A percentile compares a stretch with the other conserved stretches of the same genome.
These are phyloP conservation scores for Corydoras sp. DNA, from an alignment of 2,113 vertebrate genomes.

Conservation along the genomic window DNA sequence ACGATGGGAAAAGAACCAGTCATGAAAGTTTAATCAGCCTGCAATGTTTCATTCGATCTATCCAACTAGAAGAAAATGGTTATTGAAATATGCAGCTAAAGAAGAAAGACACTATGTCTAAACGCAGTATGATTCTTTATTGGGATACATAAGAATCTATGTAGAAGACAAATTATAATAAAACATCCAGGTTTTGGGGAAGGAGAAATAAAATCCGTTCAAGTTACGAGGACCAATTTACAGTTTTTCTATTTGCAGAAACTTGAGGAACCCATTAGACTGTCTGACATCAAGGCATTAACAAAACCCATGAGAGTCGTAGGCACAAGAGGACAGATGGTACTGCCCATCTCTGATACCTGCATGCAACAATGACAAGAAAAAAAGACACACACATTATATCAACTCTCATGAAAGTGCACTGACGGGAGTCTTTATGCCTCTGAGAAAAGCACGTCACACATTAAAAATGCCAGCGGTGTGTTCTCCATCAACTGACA, in stretches of 20 bases:
- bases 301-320: neutral
- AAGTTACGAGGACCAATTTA: no score
- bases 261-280: no score
- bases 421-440: slow-evolving; percentile 5
- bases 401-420: slow-evolving; percentile 14
- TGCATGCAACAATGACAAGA: slow-evolving; percentile 4
- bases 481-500: neutral
- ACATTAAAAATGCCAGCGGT: neutral
- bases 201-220: no score
- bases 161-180: no score
- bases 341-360: slow-evolving; percentile 4
- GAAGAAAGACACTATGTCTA: neutral
- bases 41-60: slow-evolving; percentile 27
- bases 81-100: slow-evolving; percentile 20
- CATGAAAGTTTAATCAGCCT: slow-evolving; percentile 33
- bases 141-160: no score
- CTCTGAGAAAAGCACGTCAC: slow-evolving; percentile 2
- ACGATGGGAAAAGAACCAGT: slow-evolving; percentile 17
- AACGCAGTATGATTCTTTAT: no score
- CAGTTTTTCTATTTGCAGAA: no score
- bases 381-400: slow-evolving; percentile 6
- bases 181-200: no score
- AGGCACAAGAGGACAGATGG: neutral
- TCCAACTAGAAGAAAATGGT: slow-evolving; percentile 18
- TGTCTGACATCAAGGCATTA: neutral